Evolutionary conservation across 2,888 invertebrate genomes (phyloP), one percentile per base, ranked within the genome.

Genomic region (Limenitis arthemis): DNA sequence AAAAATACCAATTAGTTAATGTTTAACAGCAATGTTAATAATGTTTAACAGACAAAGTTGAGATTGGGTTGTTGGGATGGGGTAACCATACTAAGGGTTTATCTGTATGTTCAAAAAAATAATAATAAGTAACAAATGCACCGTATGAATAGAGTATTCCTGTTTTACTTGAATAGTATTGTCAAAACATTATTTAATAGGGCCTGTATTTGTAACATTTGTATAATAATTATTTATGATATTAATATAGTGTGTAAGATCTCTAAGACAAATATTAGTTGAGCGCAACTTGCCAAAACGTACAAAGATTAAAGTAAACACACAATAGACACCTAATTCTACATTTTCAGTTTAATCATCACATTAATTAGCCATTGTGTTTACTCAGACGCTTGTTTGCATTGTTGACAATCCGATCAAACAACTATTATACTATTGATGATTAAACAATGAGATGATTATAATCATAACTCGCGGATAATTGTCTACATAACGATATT

Each of bases 291-390:
- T 57, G 60, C 62, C 61, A 60, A 61, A 61, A 60, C 54, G 51
- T 50, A 55, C 49, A 61, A 55, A 62, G 54, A 68, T 67, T 67
- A 66, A 62, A 61, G 67, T 72, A 77, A 75, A 77, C 65, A 75
- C 68, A 75, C 77, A 75, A 76, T 74, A 74, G 72, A 72, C 70
- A 71, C 70, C 68, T 76, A 77, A 69, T 67, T 75, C 69, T 77
- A 76, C 72, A 72, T 75, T 82, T 79, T 75, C 70, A 75, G 79
- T 78, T 71, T 75, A 76, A 79, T 78, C 75, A 79, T 78, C 70
- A 74, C 72, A 77, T 81, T 83, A 83, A 85, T 85, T 83, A 84
- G 77, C 75, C 67, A 66, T 64, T 60, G 66, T 83, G 73, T 84
- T 83, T 78, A 79, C 78, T 71, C 68, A 73, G 73, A 68, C 67